Evolutionary conservation across 92 coral and sea anemone genomes (phyloP), one percentile per base, ranked within the genome.

Genomic region (Parazoanthus darwini): DNA sequence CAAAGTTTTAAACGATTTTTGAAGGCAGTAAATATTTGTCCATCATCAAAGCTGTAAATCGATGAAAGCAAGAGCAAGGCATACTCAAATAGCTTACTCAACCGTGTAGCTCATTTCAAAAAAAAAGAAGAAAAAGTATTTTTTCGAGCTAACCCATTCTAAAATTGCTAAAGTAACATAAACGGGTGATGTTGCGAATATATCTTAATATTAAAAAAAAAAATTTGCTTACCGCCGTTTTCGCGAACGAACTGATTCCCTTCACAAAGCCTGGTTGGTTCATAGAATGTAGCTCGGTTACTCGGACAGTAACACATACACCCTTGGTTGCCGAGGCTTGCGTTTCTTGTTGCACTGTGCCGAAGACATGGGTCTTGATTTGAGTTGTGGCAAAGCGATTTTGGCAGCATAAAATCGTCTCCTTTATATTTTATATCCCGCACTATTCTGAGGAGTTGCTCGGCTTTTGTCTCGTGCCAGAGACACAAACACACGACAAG

Each of bases 251-350:
- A 20, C 29, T 72, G 68, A 26, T 72, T 70, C 22, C 66, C 87
- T 0, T 29, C 44, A 72, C 87, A 84, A 26, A 46, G 59, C 75
- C 87, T 37, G 18, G 37, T 15, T 10, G 87, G 78, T 18, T 84
- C 87, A 72, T 70, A 84, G 68, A 84, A 84, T 3, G 78, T 84
- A 84, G 87, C 48, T 29, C 68, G 15, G 18, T 8, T 16, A 10
- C 29, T 18, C 5, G 8, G 77, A 46, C 87, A 84, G 70, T 70
- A 44, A 23, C 86, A 82, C 38, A 65, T 7, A 13, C 87, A 84
- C 8, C 59, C 37, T 22, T 6, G 5, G n/a, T 7, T 3, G 29
- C 65, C 87, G 18, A 46, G 26, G 66, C 87, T 70, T 3, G 33
- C 37, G 6, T 84, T 84, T 84, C 87, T 71, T 44, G 43, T 26